phyloP scores from a whole-genome alignment of 2,888 invertebrate species.

The Coenonympha arcania region DNA sequence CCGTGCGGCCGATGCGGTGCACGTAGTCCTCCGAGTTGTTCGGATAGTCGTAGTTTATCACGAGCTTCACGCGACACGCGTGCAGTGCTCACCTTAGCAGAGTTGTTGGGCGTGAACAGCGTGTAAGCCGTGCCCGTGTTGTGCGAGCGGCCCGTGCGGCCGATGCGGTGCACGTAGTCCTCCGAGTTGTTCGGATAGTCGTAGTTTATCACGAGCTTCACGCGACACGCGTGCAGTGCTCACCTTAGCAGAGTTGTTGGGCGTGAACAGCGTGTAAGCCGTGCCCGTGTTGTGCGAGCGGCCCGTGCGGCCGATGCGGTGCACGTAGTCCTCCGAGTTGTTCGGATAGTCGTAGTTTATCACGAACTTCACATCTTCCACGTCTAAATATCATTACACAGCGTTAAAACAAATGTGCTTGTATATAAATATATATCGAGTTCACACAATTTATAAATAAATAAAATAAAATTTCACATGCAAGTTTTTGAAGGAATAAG shows the following conservation, averaged over 20 bases:
- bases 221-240: too few relatives aligned
- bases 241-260: slow-evolving; percentile 87
- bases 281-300: slow-evolving; percentile 94
- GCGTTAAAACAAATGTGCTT: neutral
- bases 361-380: slow-evolving; percentile 99
- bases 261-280: slow-evolving; percentile 97
- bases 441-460: too few relatives aligned
- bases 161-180: slow-evolving; percentile 97
- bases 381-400: slow-evolving; percentile 77
- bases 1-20: too few relatives aligned
- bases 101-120: slow-evolving; percentile 93
- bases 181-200: slow-evolving; percentile 98
- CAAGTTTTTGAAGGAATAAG: too few relatives aligned
- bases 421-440: neutral
- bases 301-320: slow-evolving; percentile 96
- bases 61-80: too few relatives aligned
- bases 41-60: too few relatives aligned
- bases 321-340: slow-evolving; percentile 97
- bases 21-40: too few relatives aligned
- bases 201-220: slow-evolving; percentile 99
- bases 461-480: too few relatives aligned
- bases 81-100: too few relatives aligned
- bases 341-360: slow-evolving; percentile 99
- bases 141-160: too few relatives aligned
- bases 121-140: slow-evolving; percentile 96